Evolutionary conservation across 2,797 vertebrate species (phyloP).

Genomic region (Squalus acanthias): DNA sequence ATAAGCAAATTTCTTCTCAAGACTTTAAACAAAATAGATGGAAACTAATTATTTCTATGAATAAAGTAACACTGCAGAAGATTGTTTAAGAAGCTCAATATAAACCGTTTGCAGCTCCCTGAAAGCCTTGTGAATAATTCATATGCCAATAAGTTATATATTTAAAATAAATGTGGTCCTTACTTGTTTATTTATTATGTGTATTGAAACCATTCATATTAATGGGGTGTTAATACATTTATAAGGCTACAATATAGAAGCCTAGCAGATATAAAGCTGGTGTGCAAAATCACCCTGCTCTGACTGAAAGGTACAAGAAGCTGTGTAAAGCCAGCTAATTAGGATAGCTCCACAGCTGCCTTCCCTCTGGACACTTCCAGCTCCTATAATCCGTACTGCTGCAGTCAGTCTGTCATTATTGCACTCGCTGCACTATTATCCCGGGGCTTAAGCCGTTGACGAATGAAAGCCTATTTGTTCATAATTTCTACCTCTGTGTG

Average conservation of each 20-base stretch:
- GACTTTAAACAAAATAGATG: background rate
- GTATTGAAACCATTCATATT: background rate
- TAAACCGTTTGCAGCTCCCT: background rate
- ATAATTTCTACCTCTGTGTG: background rate
- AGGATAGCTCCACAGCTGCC: background rate
- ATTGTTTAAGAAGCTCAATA: background rate
- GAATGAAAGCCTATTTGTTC: background rate
- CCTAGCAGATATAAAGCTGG: background rate
- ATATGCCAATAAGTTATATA: background rate
- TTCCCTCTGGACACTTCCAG: background rate
- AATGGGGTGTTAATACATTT: background rate
- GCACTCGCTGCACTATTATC: background rate
- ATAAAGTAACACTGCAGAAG: background rate
- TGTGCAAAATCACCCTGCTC: background rate
- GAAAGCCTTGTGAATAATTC: background rate
- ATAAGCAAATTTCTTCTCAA: background rate
- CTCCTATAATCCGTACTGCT: background rate
- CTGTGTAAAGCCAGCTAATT: background rate
- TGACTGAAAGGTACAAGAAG: background rate
- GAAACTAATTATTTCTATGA: background rate
- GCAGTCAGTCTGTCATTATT: background rate
- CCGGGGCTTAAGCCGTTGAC: background rate
- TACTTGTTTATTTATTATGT: background rate
- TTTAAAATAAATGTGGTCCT: background rate
- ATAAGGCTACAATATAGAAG: background rate